Percentiles rank a stretch among this genome's conserved stretches.
Evolutionary conservation across 1,140 invertebrate genomes (phyloP).

Genomic region (Drosophila busckii): DNA sequence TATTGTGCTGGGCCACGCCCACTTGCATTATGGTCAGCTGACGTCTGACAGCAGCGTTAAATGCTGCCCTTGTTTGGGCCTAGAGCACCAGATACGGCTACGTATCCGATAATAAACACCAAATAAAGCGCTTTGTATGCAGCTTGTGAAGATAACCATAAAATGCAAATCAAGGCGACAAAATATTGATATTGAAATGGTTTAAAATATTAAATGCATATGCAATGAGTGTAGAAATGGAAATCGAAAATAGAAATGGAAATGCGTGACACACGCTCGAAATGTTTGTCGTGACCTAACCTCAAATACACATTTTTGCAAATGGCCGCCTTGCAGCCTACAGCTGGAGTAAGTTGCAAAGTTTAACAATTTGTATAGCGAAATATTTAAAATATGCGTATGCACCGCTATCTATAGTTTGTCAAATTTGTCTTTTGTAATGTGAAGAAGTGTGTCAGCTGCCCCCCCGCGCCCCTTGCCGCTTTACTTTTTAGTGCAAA

Average conservation of each 20-base stretch:
- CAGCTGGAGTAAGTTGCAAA: too few relatives aligned
- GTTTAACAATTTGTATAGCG: too few relatives aligned
- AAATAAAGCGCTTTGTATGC: slow-evolving; percentile 57
- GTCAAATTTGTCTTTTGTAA: too few relatives aligned
- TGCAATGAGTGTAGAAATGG: slow-evolving; percentile 53
- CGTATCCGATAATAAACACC: slow-evolving; percentile 73
- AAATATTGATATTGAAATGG: slow-evolving; percentile 54
- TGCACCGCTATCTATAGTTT: too few relatives aligned
- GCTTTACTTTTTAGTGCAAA: neutral
- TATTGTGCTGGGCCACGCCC: slow-evolving; percentile 24
- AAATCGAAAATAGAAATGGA: slow-evolving; percentile 8
- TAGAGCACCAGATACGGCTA: slow-evolving; percentile 57
- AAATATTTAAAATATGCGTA: too few relatives aligned
- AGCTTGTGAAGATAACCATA: slow-evolving; percentile 59
- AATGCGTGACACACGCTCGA: slow-evolving; percentile 67
- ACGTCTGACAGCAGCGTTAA: slow-evolving; percentile 15
- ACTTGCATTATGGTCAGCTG: slow-evolving; percentile 10
- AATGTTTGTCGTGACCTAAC: slow-evolving; percentile 23
- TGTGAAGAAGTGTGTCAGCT: too few relatives aligned
- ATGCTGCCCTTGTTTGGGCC: slow-evolving; percentile 42
- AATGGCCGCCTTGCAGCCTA: too few relatives aligned
- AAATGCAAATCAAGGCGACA: slow-evolving; percentile 14
- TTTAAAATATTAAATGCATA: slow-evolving; percentile 75
- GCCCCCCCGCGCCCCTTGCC: slow-evolving; percentile 10
- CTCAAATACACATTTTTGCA: too few relatives aligned